Evolutionary conservation across 1,140 invertebrate genomes (phyloP).

Genomic region (Macrocentrus cingulum): DNA sequence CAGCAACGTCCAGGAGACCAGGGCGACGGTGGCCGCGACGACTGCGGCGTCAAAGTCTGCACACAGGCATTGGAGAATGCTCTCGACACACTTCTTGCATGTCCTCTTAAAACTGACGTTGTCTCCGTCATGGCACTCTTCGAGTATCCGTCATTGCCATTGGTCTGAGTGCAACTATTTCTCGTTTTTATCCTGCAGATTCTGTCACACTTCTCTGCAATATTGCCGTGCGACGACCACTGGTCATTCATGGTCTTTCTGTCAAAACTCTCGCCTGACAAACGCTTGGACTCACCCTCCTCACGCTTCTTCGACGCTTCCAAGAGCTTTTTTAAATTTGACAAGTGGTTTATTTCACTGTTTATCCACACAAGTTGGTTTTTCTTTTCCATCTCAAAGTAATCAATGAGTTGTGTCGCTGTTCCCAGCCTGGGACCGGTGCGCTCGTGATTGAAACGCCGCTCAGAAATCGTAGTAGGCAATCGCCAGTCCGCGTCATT

Average conservation of each 20-base stretch:
- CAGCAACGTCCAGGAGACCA: constrained; percentile 2
- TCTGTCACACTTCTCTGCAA: constrained; percentile 37
- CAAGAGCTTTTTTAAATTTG: constrained; percentile 55
- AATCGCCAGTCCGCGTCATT: constrained; percentile 45
- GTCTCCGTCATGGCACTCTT: constrained; percentile 45
- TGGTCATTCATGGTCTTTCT: constrained; percentile 37
- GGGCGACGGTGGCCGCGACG: background rate
- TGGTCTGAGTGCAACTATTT: constrained; percentile 51
- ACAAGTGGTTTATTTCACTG: constrained; percentile 59
- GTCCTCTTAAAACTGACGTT: constrained; percentile 30
- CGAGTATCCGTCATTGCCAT: constrained; percentile 36
- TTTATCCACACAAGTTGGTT: constrained; percentile 60
- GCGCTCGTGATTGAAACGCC: constrained; percentile 40
- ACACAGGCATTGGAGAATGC: constrained; percentile 33
- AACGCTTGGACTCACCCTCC: background rate
- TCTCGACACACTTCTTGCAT: constrained; percentile 15
- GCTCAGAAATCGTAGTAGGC: constrained; percentile 45
- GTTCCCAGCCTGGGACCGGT: constrained; percentile 44
- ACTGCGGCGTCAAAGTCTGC: constrained; percentile 34
- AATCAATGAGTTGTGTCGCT: constrained; percentile 46
- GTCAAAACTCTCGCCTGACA: constrained; percentile 5
- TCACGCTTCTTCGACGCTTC: constrained; percentile 41
- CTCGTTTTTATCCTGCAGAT: constrained; percentile 14
- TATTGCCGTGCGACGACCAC: constrained; percentile 55
- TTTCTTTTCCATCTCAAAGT: constrained; percentile 56